Base-by-base conservation (phyloP, 2,113 vertebrate species). In the Manacus vitellinus region DNA sequence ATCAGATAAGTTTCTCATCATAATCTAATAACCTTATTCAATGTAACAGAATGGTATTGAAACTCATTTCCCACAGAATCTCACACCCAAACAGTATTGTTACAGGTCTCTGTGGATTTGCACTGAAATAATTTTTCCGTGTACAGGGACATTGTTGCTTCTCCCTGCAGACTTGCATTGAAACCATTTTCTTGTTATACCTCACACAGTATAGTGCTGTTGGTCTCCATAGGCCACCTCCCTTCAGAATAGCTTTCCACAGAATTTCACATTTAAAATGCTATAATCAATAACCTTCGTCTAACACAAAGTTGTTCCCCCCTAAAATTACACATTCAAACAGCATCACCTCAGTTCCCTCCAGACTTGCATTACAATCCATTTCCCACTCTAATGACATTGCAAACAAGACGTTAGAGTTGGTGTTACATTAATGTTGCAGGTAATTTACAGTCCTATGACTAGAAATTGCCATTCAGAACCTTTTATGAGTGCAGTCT, bases 141-240 rank as follows among this genome's bases (percentile, higher is more conserved):
- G 61, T 87, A 75, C 78, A 91, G 56, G 41, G 70, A 94, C 76
- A 91, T 89, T 75, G 68, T 66, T 78, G 37, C 70, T 94, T 85
- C 54, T 94, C 88, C 86, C 66, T 33, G 66, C 68, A 94, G 86
- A 89, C 58, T 91, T 82, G 37, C 43, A 92, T 10, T 84, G 80
- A 95, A 95, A 91, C 51, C n/a, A 85, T 87, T 96, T 87, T 94
- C 80, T 73, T 91, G 77, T 92, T 95, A 39, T 17, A 92, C 75
- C 76, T 78, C 70, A 79, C 65, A 56, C 65, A 58, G 54, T 58
- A 54, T 4, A 87, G 71, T 33, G 44, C 49, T 68, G n/a, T 52
- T 77, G 84, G 63, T 88, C 58, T 84, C 54, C 86, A 82, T 30
- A 85, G 70, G 73, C 46, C 39, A 87, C 33, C 47, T 84, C 58